These are phyloP conservation scores for Chorisops tibialis DNA, from an alignment of 2,888 invertebrate species.

Conservation along the genomic window DNA sequence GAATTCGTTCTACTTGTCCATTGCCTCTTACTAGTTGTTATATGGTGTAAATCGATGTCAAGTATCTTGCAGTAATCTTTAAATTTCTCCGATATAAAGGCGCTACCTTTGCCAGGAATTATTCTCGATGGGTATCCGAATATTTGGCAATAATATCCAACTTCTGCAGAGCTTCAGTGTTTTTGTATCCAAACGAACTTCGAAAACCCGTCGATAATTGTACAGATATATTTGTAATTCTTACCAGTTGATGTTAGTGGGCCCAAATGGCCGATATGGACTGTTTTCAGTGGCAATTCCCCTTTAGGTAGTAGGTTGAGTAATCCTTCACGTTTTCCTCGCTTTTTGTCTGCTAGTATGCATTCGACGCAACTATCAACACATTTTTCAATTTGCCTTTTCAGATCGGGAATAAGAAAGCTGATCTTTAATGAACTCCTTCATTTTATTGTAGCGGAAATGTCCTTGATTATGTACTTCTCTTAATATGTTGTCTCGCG, in stretches of 20 bases:
- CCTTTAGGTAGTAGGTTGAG: constrained; percentile 42
- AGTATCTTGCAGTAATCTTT: constrained; percentile 26
- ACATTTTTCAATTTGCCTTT: background rate
- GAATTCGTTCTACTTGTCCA: constrained; percentile 33
- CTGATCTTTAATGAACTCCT: too few relatives aligned
- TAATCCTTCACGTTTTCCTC: constrained; percentile 42
- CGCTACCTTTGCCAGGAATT: constrained; percentile 28
- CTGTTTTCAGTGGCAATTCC: constrained; percentile 39
- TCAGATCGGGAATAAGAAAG: too few relatives aligned
- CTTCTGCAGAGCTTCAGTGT: constrained; percentile 28
- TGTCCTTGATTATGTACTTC: too few relatives aligned
- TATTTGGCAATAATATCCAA: constrained; percentile 26
- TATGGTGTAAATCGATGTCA: constrained; percentile 22
- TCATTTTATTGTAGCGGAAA: too few relatives aligned
- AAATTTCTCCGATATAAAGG: constrained; percentile 30
- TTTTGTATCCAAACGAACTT: constrained; percentile 37
- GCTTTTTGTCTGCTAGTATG: constrained; percentile 36
- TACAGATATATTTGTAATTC: constrained; percentile 42
- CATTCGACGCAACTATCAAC: too few relatives aligned
- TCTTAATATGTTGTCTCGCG: too few relatives aligned
- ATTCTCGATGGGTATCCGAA: constrained; percentile 31
- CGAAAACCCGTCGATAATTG: constrained; percentile 42
- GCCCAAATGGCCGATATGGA: constrained; percentile 40
- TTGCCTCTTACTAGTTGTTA: constrained; percentile 30
- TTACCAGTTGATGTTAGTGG: constrained; percentile 26